Base-by-base conservation (phyloP, 2,888 invertebrate species). In the Morpho deidamia region DNA sequence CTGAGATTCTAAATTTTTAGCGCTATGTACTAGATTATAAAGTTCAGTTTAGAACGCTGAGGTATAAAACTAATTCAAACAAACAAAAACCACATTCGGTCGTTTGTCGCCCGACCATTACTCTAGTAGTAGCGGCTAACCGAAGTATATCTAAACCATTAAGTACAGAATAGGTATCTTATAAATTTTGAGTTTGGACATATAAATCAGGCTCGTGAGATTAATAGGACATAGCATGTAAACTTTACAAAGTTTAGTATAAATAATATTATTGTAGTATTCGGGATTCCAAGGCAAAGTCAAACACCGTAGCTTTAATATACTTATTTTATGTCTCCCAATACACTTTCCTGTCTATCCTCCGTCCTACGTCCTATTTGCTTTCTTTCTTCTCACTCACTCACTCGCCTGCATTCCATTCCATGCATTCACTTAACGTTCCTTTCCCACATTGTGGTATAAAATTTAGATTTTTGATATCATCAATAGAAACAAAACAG, bases 181-280 rank as follows among this genome's bases (percentile, higher is more conserved):
- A 78, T 83, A 83, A 79, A 83, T 84, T 76, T 66, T 67, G 73
- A 78, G 71, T 81, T 81, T 79, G 76, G 73, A 78, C 77, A 73
- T 79, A 81, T 84, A 84, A 84, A 84, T 83, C 81, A 81, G 76
- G 63, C 35, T 37, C 42, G 49, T 41, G 48, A 33, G 40, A 33
- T 48, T 39, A 12, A 23, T 32, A 39, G 32, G 33, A 11, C 39
- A n/a, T 11, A 8, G 39, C 48, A 48, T 40, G 33, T 34, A 34
- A 10, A 48, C 12, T 12, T 33, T 33, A 40, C 48, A 47, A 33
- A 10, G 45, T 38, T 46, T n/a, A 37, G 34, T 44, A 10, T 23
- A 23, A 23, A 11, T 23, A 42, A 23, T 1, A 10, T 44, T 44
- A 11, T 33, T 44, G 5, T 23, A 23, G 23, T 3, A 23, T 5